A percentile compares a stretch with the other conserved stretches of the same genome.
These are phyloP conservation scores for Ictidomys tridecemlineatus DNA, from an alignment of 2,113 vertebrate species.

Conservation along the genomic window DNA sequence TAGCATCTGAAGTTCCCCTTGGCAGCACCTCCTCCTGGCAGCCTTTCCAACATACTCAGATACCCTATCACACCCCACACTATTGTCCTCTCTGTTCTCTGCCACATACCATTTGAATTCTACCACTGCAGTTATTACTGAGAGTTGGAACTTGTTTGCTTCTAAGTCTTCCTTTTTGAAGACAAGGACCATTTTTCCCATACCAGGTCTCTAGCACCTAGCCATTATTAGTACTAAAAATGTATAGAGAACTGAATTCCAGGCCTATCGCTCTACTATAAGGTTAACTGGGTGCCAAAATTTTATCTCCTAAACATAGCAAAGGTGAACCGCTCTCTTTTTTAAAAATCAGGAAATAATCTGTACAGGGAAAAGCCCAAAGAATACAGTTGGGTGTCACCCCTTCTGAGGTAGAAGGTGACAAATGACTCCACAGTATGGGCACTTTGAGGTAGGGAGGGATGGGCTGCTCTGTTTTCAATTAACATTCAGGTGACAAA, in stretches of 20 bases:
- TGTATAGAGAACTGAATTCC: neutral
- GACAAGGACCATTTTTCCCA: neutral
- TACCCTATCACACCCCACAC: neutral
- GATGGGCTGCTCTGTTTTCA: neutral
- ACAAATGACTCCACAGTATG: neutral
- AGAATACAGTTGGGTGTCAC: neutral
- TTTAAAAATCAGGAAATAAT: neutral
- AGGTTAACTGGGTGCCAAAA: neutral
- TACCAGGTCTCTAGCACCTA: neutral
- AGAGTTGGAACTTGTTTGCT: neutral
- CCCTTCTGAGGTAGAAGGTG: neutral
- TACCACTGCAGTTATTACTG: neutral
- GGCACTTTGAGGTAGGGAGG: neutral
- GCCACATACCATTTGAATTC: neutral
- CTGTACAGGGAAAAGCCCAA: constrained; percentile 24
- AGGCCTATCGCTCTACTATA: neutral
- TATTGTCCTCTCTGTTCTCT: neutral
- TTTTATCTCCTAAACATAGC: neutral
- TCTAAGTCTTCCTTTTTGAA: neutral
- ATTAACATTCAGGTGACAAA: neutral
- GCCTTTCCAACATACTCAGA: neutral
- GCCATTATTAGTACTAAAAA: neutral
- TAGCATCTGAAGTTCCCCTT: neutral
- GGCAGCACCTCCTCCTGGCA: neutral
- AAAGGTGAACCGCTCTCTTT: neutral